Conservation (phyloP, 2,797 vertebrate genomes). For the Holocentrus rufus region DNA sequence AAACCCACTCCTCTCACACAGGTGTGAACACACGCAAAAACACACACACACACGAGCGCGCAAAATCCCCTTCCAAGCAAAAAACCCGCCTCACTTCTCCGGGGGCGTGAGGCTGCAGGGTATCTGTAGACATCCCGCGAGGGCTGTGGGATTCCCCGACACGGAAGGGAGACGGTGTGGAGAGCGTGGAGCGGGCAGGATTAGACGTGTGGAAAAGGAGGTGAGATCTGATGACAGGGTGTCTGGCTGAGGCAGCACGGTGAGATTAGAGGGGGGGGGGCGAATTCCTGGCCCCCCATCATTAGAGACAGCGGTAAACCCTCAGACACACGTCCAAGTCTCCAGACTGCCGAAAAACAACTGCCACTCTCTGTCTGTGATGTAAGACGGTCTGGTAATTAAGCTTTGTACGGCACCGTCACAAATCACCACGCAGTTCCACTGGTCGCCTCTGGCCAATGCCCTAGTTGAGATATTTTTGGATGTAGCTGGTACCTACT, state of each 20-base stretch:
- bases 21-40: slow-evolving; percentile 15
- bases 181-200: slow-evolving; percentile 31
- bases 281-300: too few relatives aligned
- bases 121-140: slow-evolving; percentile 12
- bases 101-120: not conserved
- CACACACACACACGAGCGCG: slow-evolving; percentile 23
- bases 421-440: slow-evolving; percentile 41
- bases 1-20: slow-evolving; percentile 13
- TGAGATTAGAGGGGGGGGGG: slow-evolving; percentile 31
- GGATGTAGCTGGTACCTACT: slow-evolving; percentile 15
- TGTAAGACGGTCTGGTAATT: slow-evolving; percentile 15
- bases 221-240: slow-evolving; percentile 38
- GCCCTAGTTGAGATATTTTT: slow-evolving; percentile 35
- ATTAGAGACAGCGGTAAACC: not conserved
- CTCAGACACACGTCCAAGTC: not conserved
- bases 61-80: not conserved
- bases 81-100: not conserved
- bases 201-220: slow-evolving; percentile 54
- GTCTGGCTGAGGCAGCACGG: slow-evolving; percentile 47
- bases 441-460: slow-evolving; percentile 30
- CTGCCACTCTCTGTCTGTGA: not conserved
- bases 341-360: slow-evolving; percentile 24
- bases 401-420: slow-evolving; percentile 48
- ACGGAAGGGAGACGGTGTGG: not conserved
- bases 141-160: slow-evolving; percentile 30